phyloP scores from a whole-genome alignment of 2,113 vertebrate species.

The Carassius auratus region DNA sequence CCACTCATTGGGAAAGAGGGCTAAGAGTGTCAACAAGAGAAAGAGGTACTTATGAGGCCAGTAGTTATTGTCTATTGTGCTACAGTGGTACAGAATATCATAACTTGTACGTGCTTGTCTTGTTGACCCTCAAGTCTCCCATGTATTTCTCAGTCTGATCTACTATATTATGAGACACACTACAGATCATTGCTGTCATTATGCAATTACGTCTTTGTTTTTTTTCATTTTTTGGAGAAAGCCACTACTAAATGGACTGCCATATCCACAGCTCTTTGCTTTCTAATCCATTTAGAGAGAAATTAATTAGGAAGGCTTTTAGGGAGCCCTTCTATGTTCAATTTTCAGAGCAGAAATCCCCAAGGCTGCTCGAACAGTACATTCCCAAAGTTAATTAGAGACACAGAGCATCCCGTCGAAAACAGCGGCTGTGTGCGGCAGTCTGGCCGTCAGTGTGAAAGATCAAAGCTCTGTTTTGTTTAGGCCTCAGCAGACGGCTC shows the following conservation, averaged over 20 bases:
- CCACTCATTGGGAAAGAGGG: conserved; percentile 44
- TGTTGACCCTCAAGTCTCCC: not conserved
- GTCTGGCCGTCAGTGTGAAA: conserved; percentile 64
- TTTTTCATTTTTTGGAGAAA: conserved; percentile 59
- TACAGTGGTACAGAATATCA: conserved; percentile 42
- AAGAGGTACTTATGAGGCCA: conserved; percentile 43
- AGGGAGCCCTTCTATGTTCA: conserved; percentile 61
- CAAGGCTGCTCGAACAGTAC: conserved; percentile 52
- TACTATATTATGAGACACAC: not conserved
- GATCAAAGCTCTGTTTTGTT: conserved; percentile 62
- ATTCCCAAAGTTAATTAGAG: conserved; percentile 64
- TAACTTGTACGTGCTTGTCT: conserved; percentile 26
- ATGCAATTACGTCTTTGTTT: conserved; percentile 71
- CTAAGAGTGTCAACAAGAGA: conserved; percentile 37
- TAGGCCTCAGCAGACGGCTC: conserved; percentile 54
- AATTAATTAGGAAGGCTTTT: conserved; percentile 69
- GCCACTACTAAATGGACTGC: conserved; percentile 66
- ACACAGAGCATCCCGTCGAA: conserved; percentile 50
- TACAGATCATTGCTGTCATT: conserved; percentile 67
- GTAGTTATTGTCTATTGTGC: conserved; percentile 27
- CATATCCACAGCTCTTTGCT: conserved; percentile 58
- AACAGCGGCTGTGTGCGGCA: conserved; percentile 48
- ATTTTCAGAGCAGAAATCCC: conserved; percentile 62
- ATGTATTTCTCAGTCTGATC: not conserved
- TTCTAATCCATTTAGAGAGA: conserved; percentile 67